Evolutionary conservation across 2,888 invertebrate genomes (phyloP).

Genomic region (Notodonta dromedarius): DNA sequence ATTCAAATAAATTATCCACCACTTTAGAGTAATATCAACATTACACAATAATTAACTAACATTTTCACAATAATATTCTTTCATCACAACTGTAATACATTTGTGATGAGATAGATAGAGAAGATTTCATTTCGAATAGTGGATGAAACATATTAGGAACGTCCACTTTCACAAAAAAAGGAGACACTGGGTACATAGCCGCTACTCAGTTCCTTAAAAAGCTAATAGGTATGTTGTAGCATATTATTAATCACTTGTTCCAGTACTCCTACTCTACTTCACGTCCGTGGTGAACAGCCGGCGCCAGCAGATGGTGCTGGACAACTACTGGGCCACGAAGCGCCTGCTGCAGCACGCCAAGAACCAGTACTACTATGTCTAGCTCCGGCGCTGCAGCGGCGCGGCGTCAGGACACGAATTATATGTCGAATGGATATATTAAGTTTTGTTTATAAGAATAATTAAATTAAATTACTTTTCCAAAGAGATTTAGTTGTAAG

Average conservation of each 20-base stretch:
- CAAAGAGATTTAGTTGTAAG: not conserved
- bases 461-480: not conserved
- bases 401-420: conserved; percentile 2
- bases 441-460: not conserved
- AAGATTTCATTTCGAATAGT: no score
- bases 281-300: conserved; percentile 64
- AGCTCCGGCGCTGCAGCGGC: conserved; percentile 3
- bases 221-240: no score
- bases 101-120: no score
- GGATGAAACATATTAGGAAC: no score
- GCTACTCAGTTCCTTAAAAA: not conserved
- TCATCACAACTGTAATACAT: no score
- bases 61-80: no score
- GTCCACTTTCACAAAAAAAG: no score
- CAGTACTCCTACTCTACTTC: conserved; percentile 61
- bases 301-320: conserved; percentile 53
- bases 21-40: no score
- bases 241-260: conserved; percentile 7
- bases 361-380: conserved; percentile 46
- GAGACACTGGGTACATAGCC: no score
- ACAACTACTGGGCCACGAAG: conserved; percentile 49
- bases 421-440: not conserved
- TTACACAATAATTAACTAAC: no score
- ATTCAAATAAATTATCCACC: no score
- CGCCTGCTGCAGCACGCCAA: conserved; percentile 45